Evolutionary conservation across 2,113 vertebrate genomes (phyloP), one percentile per base, ranked within the genome.

Genomic region (Sitta europaea): DNA sequence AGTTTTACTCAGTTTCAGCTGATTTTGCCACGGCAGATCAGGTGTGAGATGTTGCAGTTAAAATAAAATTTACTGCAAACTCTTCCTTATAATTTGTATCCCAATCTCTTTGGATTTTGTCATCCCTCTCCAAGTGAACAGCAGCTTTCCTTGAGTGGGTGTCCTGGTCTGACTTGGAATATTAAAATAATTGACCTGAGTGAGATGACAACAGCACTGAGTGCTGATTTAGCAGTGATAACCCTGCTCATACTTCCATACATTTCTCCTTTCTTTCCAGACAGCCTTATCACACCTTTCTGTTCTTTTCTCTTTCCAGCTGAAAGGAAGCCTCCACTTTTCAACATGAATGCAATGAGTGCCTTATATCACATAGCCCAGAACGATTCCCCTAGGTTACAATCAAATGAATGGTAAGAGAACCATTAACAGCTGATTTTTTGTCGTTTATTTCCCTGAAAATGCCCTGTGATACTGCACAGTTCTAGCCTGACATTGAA

Each of bases 291-390:
- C 18, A 10, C 74, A 89, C 55, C 70, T 80, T 92, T 88, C 47
- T 97, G 94, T 95, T 94, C 79, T 95, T 93, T 95, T 95, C 80
- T 94, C 91, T 93, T 96, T 97, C 45, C 78, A 99, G 99, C 99
- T 95, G 99, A 99, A 96, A 99, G 99, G 96, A 99, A 99, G 96
- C 99, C 99, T 87, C 99, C 99, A 19, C 98, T 99, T 96, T 99
- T 99, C 98, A 99, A 99, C 98, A 99, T 99, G 99, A 99, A 99
- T 70, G 99, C 99, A 95, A 99, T 99, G 99, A 99, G 99, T 99
- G 99, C 99, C 98, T 99, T 99, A 98, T 99, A 99, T 98, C 99
- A 99, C 98, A 99, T 99, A 95, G 99, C 99, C 97, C 99, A 99
- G 98, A 99, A 99, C 21, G 99, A 99, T 96, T 99, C 99, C 87